Base-by-base conservation (phyloP, 2,113 vertebrate species). In the Anseranas semipalmata region DNA sequence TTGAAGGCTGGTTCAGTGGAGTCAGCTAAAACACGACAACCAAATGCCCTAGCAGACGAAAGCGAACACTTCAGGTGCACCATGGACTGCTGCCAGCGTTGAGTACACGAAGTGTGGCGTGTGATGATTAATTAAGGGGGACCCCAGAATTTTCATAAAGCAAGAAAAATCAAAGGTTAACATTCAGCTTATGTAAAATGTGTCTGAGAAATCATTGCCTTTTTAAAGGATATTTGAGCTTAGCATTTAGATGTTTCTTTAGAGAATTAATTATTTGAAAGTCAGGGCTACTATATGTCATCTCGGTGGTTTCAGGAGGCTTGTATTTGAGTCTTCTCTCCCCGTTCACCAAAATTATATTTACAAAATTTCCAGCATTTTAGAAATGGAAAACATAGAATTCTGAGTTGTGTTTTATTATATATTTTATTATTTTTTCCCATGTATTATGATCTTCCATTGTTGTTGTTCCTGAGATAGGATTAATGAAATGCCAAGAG, bases 401-500 rank as follows among this genome's bases (percentile, higher is more conserved):
- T 71, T 91, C 55, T 8, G 1, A 41, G 28, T 58, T 18, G 21
- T 32, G 3, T 39, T 89, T 89, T 25, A 5, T 74, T 17, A 17
- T 76, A 4, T n/a, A 43, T 62, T 53, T 68, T 74, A 39, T 68
- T 82, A 53, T 81, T 96, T 93, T 90, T 27, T 90, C 37, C 74
- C 63, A 7, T 2, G 2, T 83, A 33, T 80, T 70, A 58, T 35
- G 24, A 80, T 92, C 75, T 89, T 83, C 55, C 28, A 25, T 33
- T 52, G 50, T 52, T 73, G 58, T 87, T 87, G 62, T 50, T 85
- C 41, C 63, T 76, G 70, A 91, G 58, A 18, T 18, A 45, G 50
- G 87, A 93, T 76, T 95, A 93, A 95, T 90, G 91, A 93, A 88
- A 93, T 90, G 59, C 82, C 90, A 85, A 71, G 67, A 67, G 71